A percentile compares a stretch with the other conserved stretches of the same genome.
Evolutionary conservation across 2,113 vertebrate species (phyloP).

Genomic region (Corydoras sp.): DNA sequence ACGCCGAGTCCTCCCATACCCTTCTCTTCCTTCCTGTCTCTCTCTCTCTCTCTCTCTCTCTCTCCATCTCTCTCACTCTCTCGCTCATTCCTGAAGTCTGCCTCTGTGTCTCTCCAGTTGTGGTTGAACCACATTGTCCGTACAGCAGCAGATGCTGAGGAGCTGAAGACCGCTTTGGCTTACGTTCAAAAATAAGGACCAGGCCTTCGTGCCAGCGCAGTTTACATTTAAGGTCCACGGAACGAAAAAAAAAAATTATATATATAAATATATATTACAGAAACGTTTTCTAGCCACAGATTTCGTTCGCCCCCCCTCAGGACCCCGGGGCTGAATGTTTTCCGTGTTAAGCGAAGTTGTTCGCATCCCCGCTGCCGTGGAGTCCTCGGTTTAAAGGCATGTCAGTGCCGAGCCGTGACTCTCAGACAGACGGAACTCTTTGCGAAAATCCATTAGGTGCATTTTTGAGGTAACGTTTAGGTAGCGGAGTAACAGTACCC

Average conservation of each 20-base stretch:
- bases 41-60: no score
- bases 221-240: conserved; percentile 20
- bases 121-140: conserved; percentile 59
- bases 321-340: conserved; percentile 10
- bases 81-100: conserved; percentile 31
- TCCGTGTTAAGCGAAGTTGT: conserved; percentile 17
- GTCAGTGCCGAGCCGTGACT: no score
- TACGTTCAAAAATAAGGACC: conserved; percentile 48
- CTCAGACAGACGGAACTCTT: no score
- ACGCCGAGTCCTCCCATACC: conserved; percentile 60
- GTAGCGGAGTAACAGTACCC: no score
- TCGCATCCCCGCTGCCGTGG: neutral
- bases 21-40: conserved; percentile 22
- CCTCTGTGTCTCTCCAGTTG: conserved; percentile 35
- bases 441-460: no score
- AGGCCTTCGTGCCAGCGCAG: conserved; percentile 8
- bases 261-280: conserved; percentile 8
- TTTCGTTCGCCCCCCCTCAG: conserved; percentile 5
- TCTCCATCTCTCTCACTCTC: neutral
- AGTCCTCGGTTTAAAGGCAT: neutral
- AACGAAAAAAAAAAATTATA: neutral
- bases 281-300: conserved; percentile 19
- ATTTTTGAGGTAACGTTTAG: no score
- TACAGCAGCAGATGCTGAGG: conserved; percentile 65
- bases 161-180: conserved; percentile 28